Conservation (phyloP, 1,140 invertebrate species). For the Sinonovacula constricta region DNA sequence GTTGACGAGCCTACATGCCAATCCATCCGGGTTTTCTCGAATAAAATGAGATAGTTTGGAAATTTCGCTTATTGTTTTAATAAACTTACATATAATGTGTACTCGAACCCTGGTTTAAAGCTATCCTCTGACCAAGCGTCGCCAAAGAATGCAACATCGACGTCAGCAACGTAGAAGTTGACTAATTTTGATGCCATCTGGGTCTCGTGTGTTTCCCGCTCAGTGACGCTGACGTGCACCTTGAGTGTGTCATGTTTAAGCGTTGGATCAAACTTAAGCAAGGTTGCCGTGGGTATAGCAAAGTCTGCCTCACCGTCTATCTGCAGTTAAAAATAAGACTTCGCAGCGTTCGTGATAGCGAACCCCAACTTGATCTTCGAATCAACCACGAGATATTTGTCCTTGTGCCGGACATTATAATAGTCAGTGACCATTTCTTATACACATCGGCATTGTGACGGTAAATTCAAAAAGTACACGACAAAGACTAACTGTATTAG, state of each 20-base stretch:
- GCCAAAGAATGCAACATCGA: constrained; percentile 12
- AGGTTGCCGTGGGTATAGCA: constrained; percentile 22
- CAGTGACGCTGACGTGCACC: constrained; percentile 25
- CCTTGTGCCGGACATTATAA: too few relatives aligned
- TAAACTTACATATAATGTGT: constrained; percentile 26
- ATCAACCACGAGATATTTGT: too few relatives aligned
- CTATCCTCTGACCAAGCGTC: background rate
- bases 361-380: too few relatives aligned
- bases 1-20: too few relatives aligned
- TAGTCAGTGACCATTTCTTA: too few relatives aligned
- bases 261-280: constrained; percentile 38
- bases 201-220: constrained; percentile 32
- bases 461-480: too few relatives aligned
- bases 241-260: constrained; percentile 17
- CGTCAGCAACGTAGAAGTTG: constrained; percentile 1
- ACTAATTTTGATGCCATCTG: constrained; percentile 1
- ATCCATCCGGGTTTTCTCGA: too few relatives aligned
- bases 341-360: too few relatives aligned
- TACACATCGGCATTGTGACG: too few relatives aligned
- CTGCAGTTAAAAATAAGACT: constrained; percentile 1
- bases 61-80: background rate
- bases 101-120: constrained; percentile 40
- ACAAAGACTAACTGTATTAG: too few relatives aligned
- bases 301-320: constrained; percentile 46
- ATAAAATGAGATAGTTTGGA: too few relatives aligned